A percentile compares a stretch with the other conserved stretches of the same genome.
phyloP scores from a whole-genome alignment of 2,888 invertebrate species.

The Nomada flava region DNA sequence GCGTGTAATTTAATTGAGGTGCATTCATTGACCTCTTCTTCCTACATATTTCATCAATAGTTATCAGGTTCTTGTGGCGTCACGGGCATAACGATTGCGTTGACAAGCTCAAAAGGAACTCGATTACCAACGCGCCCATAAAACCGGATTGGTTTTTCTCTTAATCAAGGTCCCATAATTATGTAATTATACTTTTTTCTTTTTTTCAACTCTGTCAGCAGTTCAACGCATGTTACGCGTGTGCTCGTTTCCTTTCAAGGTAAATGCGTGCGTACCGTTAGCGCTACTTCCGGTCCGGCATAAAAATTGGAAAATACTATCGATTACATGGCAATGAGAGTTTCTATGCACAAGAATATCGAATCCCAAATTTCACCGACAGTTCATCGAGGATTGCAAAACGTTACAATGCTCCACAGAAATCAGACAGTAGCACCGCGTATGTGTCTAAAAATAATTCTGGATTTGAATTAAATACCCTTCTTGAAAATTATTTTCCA shows the following conservation, averaged over 20 bases:
- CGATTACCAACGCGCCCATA: constrained; percentile 43
- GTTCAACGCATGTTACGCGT: constrained; percentile 51
- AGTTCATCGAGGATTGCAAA: too few species aligned
- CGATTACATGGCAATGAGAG: background rate
- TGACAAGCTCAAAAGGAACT: constrained; percentile 60
- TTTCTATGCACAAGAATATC: background rate
- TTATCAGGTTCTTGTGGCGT: constrained; percentile 37
- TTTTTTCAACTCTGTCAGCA: constrained; percentile 30
- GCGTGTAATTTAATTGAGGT: constrained; percentile 53
- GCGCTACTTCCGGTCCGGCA: constrained; percentile 38
- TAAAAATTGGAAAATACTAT: constrained; percentile 17
- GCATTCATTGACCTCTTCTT: background rate
- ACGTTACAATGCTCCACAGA: too few species aligned
- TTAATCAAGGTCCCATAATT: constrained; percentile 58
- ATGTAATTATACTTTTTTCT: constrained; percentile 58
- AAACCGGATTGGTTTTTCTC: constrained; percentile 67
- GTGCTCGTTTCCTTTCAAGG: constrained; percentile 23
- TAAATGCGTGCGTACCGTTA: constrained; percentile 33
- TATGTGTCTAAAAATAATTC: background rate
- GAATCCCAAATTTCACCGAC: too few species aligned
- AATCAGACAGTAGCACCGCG: background rate
- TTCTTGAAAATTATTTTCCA: constrained; percentile 83
- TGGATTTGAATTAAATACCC: background rate
- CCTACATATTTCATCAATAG: constrained; percentile 39
- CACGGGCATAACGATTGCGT: constrained; percentile 47